Conservation (phyloP, 1,140 invertebrate species). For the Penaeus chinensis region DNA sequence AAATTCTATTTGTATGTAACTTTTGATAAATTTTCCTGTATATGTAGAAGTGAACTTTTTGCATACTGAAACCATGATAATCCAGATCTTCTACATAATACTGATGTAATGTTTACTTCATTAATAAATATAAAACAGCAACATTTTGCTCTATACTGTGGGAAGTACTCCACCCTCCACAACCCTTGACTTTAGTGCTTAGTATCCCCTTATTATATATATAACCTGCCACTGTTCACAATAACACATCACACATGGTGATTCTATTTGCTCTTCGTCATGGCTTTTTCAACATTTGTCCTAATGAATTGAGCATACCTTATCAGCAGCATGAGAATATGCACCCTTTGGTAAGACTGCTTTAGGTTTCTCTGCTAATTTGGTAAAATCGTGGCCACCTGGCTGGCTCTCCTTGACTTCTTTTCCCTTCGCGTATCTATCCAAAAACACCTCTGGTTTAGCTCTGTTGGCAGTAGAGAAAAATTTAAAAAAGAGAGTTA, state of each 20-base stretch:
- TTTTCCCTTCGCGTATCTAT: constrained; percentile 74
- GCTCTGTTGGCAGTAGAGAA: constrained; percentile 67
- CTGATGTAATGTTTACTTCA: too few relatives aligned
- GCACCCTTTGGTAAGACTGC: constrained; percentile 5
- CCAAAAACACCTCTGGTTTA: constrained; percentile 80
- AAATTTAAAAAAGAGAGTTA: not conserved
- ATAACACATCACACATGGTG: not conserved
- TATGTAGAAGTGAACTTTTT: too few relatives aligned
- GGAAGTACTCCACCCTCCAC: too few relatives aligned
- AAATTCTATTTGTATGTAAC: too few relatives aligned
- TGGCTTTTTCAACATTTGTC: not conserved
- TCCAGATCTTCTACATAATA: too few relatives aligned
- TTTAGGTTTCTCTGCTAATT: constrained; percentile 45
- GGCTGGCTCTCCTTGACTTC: constrained; percentile 48
- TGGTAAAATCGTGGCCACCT: constrained; percentile 32
- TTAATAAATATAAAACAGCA: too few relatives aligned
- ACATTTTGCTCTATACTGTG: too few relatives aligned
- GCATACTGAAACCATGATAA: too few relatives aligned
- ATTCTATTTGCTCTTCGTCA: not conserved
- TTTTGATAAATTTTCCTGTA: too few relatives aligned
- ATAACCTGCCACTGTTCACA: too few relatives aligned
- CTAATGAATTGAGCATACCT: not conserved
- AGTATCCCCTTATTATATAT: too few relatives aligned
- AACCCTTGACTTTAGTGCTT: too few relatives aligned
- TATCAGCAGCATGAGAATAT: constrained; percentile 38